phyloP scores from a whole-genome alignment of 1,140 invertebrate genomes.

The Xylocopa sonorina region DNA sequence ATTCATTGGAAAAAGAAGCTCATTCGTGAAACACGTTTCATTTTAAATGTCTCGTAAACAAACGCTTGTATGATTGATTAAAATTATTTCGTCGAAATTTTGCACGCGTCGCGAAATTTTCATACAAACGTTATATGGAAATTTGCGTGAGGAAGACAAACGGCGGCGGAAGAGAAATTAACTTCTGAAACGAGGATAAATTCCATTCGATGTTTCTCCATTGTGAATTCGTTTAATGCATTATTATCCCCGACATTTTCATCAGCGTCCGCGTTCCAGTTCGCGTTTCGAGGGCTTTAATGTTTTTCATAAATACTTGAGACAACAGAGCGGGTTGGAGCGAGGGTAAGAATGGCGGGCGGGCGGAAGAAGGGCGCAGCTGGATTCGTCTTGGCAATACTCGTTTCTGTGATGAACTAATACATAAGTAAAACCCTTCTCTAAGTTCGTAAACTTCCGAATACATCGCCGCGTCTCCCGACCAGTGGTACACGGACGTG shows the following conservation, averaged over 20 bases:
- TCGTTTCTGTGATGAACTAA: conserved; percentile 72
- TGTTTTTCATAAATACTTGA: conserved; percentile 70
- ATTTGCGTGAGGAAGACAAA: too few relatives aligned
- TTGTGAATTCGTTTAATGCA: background rate
- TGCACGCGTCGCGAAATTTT: too few relatives aligned
- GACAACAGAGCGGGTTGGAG: conserved; percentile 14
- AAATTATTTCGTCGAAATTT: too few relatives aligned
- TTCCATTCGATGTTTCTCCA: background rate
- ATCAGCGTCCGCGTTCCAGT: background rate
- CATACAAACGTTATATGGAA: too few relatives aligned
- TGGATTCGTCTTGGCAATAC: conserved; percentile 58
- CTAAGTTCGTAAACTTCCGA: conserved; percentile 61
- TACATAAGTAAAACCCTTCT: conserved; percentile 70
- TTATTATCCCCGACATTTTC: background rate
- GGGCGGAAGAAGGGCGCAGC: conserved; percentile 59
- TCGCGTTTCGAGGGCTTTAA: conserved; percentile 1
- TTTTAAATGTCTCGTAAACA: background rate
- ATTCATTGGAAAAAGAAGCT: background rate
- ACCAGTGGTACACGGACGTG: background rate
- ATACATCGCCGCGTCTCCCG: conserved; percentile 38
- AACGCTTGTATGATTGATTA: background rate
- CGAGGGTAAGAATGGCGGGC: background rate
- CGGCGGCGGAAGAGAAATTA: too few relatives aligned
- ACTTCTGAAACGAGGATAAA: background rate
- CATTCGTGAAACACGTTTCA: background rate